Conservation (phyloP, 1,140 invertebrate species). For the Palaemon carinicauda region DNA sequence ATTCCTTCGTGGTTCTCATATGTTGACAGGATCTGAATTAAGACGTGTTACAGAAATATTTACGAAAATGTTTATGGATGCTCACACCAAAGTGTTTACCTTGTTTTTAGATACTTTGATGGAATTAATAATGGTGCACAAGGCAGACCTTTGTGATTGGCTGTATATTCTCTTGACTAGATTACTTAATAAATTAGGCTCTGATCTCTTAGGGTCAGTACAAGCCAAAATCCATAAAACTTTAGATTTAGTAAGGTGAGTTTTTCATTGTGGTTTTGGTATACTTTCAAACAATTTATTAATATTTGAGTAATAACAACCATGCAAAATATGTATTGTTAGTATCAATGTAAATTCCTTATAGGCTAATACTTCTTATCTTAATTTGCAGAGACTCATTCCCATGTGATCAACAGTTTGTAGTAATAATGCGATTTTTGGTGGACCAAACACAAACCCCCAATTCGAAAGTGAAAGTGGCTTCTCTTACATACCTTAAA, state of each 20-base stretch:
- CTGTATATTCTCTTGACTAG: conserved; percentile 83
- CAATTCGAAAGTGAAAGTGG: conserved; percentile 83
- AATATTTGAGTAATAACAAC: neutral
- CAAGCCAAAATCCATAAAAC: conserved; percentile 88
- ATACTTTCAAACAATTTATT: neutral
- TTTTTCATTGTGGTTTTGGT: neutral
- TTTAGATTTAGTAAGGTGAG: conserved; percentile 82
- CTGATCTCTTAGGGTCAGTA: conserved; percentile 88
- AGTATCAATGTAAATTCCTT: neutral
- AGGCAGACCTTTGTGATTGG: conserved; percentile 88
- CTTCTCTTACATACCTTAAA: conserved; percentile 78
- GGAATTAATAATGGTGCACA: conserved; percentile 86
- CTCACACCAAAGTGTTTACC: conserved; percentile 94
- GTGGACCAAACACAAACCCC: conserved; percentile 90
- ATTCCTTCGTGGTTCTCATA: conserved; percentile 77
- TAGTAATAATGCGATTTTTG: conserved; percentile 77
- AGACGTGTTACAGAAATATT: conserved; percentile 88
- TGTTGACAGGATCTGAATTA: conserved; percentile 76
- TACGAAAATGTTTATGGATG: conserved; percentile 96
- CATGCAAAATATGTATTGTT: neutral
- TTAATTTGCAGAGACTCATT: conserved; percentile 70
- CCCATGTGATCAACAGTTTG: conserved; percentile 72
- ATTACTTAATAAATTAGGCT: conserved; percentile 86
- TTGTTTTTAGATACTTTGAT: conserved; percentile 91
- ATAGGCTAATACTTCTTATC: neutral